A percentile compares a stretch with the other conserved stretches of the same genome.
phyloP scores from a whole-genome alignment of 1,140 invertebrate species.

The Araneus ventricosus region DNA sequence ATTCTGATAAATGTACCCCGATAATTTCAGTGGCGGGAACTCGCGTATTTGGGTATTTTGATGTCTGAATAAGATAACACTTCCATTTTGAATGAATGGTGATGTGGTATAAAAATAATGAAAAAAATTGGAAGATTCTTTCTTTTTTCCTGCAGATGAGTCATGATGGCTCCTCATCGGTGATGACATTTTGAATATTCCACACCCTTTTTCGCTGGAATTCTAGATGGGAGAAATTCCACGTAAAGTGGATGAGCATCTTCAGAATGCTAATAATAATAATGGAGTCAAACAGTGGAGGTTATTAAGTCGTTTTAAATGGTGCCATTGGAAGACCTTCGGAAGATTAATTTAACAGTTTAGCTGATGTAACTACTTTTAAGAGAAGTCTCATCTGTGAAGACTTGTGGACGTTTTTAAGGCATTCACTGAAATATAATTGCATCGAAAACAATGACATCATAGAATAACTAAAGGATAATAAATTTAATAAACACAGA shows the following conservation, averaged over 20 bases:
- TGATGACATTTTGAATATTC: not conserved
- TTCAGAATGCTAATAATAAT: not conserved
- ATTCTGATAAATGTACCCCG: constrained; percentile 28
- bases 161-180: not conserved
- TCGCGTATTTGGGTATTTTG: constrained; percentile 6
- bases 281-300: not conserved
- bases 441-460: too few relatives aligned
- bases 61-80: constrained; percentile 56
- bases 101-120: not conserved
- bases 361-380: too few relatives aligned
- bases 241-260: not conserved
- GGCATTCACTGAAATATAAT: too few relatives aligned
- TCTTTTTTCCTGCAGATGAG: not conserved
- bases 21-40: constrained; percentile 49
- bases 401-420: too few relatives aligned
- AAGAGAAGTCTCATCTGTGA: too few relatives aligned
- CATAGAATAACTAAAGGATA: too few relatives aligned
- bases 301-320: not conserved
- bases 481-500: too few relatives aligned
- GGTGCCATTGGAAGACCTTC: not conserved
- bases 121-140: not conserved
- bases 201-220: constrained; percentile 2
- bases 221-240: not conserved
- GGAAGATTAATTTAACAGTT: not conserved
- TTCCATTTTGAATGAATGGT: not conserved